Evolutionary conservation across 2,888 invertebrate species (phyloP).

Genomic region (Sphaeridia pumilis): DNA sequence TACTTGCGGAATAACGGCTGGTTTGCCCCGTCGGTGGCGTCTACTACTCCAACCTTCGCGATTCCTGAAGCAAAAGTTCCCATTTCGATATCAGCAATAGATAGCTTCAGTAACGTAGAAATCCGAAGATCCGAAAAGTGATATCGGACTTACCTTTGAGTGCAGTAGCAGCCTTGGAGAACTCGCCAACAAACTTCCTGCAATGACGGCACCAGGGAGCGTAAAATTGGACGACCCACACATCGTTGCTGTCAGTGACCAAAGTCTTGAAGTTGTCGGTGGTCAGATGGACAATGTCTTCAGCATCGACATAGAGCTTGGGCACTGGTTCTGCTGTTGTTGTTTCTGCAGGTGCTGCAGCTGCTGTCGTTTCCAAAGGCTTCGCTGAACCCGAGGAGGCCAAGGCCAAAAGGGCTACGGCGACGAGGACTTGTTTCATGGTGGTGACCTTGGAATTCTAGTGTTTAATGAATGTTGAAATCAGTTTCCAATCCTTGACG

Average conservation of each 20-base stretch:
- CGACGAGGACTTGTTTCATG: no score
- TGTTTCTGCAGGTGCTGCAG: no score
- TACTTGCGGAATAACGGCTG: conserved; percentile 67
- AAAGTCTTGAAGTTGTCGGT: conserved; percentile 72
- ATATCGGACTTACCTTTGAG: conserved; percentile 64
- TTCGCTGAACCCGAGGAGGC: no score
- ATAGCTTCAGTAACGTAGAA: no score
- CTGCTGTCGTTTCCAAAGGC: no score
- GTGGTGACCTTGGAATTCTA: no score
- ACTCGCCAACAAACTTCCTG: conserved; percentile 79
- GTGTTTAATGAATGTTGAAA: no score
- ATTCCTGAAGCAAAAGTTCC: conserved; percentile 60
- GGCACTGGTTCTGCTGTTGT: no score
- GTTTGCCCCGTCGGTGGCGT: conserved; percentile 78
- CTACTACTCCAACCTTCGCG: conserved; percentile 84
- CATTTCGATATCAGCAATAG: no score
- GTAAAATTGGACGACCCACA: conserved; percentile 94
- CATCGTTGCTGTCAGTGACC: conserved; percentile 67
- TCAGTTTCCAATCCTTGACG: no score
- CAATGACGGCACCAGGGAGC: conserved; percentile 74
- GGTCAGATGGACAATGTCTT: conserved; percentile 76
- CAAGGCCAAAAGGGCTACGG: no score
- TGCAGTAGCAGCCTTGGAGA: conserved; percentile 82
- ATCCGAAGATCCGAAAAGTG: no score
- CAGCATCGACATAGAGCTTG: conserved; percentile 40